These are phyloP conservation scores for Venustoraphidia nigricollis DNA, from an alignment of 2,888 invertebrate species.

Conservation along the genomic window DNA sequence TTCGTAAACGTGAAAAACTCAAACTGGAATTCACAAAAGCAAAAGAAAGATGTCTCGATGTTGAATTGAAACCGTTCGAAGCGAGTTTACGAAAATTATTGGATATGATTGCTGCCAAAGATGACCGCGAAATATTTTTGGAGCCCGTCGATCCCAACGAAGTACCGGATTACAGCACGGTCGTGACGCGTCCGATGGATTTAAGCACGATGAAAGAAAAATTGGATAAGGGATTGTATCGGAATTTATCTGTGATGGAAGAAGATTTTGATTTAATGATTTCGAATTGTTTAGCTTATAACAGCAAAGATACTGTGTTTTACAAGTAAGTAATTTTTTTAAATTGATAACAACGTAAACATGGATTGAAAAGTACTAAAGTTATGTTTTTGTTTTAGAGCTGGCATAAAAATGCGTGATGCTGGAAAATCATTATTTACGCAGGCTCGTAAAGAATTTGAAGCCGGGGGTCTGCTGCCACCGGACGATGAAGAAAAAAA, in stretches of 20 bases:
- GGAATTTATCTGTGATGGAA: constrained; percentile 62
- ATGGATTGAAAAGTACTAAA: no score
- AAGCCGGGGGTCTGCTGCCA: constrained; percentile 37
- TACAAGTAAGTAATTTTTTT: constrained; percentile 39
- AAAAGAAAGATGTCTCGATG: constrained; percentile 64
- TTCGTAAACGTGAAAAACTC: constrained; percentile 87
- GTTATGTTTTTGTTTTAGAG: constrained; percentile 28
- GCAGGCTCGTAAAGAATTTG: constrained; percentile 59
- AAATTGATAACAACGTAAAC: no score
- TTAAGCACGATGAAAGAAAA: constrained; percentile 74
- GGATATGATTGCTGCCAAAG: constrained; percentile 60
- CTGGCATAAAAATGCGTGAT: constrained; percentile 79
- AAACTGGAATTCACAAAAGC: constrained; percentile 77
- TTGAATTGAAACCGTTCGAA: constrained; percentile 68
- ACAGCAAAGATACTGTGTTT: constrained; percentile 88
- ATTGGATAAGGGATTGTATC: constrained; percentile 51
- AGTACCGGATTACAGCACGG: constrained; percentile 80
- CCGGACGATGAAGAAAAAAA: constrained; percentile 24
- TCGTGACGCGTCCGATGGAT: constrained; percentile 79
- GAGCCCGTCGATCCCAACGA: constrained; percentile 83
- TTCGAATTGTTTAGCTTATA: constrained; percentile 87
- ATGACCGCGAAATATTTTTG: constrained; percentile 75
- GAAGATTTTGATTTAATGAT: constrained; percentile 92
- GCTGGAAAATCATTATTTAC: constrained; percentile 70
- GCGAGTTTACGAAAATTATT: constrained; percentile 63